These are phyloP conservation scores for Parnassius glacialis DNA, from an alignment of 2,888 invertebrate species.

Conservation along the genomic window DNA sequence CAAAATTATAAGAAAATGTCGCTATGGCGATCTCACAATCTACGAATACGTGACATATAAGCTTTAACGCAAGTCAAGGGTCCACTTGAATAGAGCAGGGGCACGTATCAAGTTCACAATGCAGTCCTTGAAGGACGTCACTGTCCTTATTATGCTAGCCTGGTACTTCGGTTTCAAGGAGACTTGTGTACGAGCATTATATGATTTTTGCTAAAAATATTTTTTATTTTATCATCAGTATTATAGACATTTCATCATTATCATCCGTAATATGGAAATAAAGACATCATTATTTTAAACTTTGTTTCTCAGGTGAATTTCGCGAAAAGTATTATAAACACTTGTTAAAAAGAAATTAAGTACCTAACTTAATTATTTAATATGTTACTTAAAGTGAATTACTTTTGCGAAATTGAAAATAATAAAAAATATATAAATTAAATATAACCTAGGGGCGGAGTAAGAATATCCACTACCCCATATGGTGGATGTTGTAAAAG, in stretches of 20 bases:
- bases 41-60: slow-evolving; percentile 20
- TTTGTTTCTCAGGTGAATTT: neutral
- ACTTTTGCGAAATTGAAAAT: too few relatives aligned
- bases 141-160: slow-evolving; percentile 25
- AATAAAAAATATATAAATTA: too few relatives aligned
- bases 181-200: neutral
- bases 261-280: too few relatives aligned
- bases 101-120: slow-evolving; percentile 19
- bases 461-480: too few relatives aligned
- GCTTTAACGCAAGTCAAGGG: slow-evolving; percentile 18
- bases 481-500: too few relatives aligned
- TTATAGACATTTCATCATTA: neutral
- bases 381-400: too few relatives aligned
- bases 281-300: neutral
- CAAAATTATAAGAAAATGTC: slow-evolving; percentile 1
- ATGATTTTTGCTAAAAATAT: neutral
- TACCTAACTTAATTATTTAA: too few relatives aligned
- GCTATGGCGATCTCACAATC: neutral
- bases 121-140: slow-evolving; percentile 22
- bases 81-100: slow-evolving; percentile 19
- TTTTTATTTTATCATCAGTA: neutral
- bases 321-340: neutral
- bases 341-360: neutral
- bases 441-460: too few relatives aligned
- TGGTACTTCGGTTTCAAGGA: slow-evolving; percentile 20